Evolutionary conservation across 2,113 vertebrate species (phyloP), one percentile per base, ranked within the genome.

Genomic region (Rhinolophus sinicus): DNA sequence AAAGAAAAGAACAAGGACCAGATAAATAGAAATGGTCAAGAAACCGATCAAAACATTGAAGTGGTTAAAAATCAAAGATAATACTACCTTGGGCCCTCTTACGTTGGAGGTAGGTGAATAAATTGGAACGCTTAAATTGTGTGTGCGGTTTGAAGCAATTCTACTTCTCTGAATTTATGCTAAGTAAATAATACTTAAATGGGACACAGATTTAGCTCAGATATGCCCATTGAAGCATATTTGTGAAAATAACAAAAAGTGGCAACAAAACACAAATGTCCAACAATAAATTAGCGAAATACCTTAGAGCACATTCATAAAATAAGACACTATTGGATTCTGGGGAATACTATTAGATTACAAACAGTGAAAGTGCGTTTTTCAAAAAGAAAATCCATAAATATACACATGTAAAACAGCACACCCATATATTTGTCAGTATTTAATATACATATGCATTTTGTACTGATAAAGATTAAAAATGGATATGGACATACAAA

Each of bases 41-140:
- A 72, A 77, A 56, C 0, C 0, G 9, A 14, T 35, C 5, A 2
- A 38, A n/a, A 33, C 4, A 3, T 3, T 73, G 5, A 35, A 35
- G 60, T 47, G 21, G 14, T 5, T 33, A 40, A 26, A 38, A 60
- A 62, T 21, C 28, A 30, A 18, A 72, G 69, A 0, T 15, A 33
- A 13, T 19, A 5, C 0, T 14, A 0, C 1, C 3, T 10, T 0
- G n/a, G 50, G 33, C 11, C 1, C 0, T 15, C 14, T 7, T 1
- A 0, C 0, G 0, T 12, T 44, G 40, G 40, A 44, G 7, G 33
- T 19, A 52, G 15, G 5, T 52, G 52, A 15, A 52, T 52, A 52
- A 5, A 19, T 4, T 7, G 8, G 38, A n/a, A 11, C 18, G 2
- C 22, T 24, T 16, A 50, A 7, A 7, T 19, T 8, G 44, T 8